Conservation (phyloP, 2,797 vertebrate genomes). For the Clarias fuscus region DNA sequence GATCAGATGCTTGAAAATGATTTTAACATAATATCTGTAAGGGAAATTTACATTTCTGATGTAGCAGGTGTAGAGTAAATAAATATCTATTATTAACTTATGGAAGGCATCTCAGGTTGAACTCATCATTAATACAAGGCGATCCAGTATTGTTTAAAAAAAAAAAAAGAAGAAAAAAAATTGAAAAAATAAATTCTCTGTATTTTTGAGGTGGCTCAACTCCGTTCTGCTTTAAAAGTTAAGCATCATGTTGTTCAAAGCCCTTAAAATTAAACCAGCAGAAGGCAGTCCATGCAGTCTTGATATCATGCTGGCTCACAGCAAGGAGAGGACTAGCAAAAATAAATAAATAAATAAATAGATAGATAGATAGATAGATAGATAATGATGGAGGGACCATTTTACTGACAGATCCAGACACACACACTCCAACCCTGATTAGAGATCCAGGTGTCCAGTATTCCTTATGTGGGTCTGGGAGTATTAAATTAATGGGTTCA, state of each 20-base stretch:
- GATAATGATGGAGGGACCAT: not conserved
- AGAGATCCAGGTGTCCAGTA: too few relatives aligned
- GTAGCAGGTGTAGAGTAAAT: not conserved
- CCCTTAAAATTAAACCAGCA: not conserved
- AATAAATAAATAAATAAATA: too few relatives aligned
- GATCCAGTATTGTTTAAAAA: not conserved
- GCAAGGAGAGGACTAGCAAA: not conserved
- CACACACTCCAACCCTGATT: not conserved
- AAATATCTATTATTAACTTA: not conserved
- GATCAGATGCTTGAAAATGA: not conserved
- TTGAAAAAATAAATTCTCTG: too few relatives aligned
- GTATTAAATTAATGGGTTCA: too few relatives aligned
- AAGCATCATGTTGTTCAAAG: not conserved
- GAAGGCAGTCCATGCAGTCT: not conserved
- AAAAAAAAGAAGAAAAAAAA: too few relatives aligned
- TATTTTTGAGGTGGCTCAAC: not conserved
- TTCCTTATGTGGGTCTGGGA: too few relatives aligned
- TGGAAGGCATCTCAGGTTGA: not conserved
- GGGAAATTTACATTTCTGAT: not conserved
- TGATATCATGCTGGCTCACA: not conserved
- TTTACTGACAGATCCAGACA: not conserved
- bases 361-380: too few relatives aligned
- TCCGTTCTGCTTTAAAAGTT: not conserved
- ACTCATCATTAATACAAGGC: not conserved
- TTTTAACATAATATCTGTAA: not conserved